phyloP scores from a whole-genome alignment of 2,888 invertebrate genomes.

The Thereva nobilitata region DNA sequence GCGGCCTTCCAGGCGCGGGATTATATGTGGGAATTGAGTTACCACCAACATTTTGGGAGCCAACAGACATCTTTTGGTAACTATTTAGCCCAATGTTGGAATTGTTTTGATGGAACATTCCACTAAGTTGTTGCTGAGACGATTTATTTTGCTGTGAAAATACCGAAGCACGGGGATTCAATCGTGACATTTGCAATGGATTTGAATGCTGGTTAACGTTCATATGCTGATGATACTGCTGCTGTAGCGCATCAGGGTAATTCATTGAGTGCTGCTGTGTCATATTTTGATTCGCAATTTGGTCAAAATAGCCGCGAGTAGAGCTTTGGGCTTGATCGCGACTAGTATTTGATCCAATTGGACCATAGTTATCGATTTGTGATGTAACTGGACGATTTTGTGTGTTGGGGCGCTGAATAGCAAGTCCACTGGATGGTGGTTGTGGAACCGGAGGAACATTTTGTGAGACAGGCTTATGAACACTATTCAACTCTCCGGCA shows the following conservation, averaged over 20 bases:
- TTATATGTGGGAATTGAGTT: conserved; percentile 39
- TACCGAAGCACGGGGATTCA: conserved; percentile 82
- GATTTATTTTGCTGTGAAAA: conserved; percentile 60
- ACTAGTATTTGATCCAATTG: conserved; percentile 50
- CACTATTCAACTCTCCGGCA: conserved; percentile 42
- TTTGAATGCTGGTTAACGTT: conserved; percentile 44
- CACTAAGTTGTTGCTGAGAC: conserved; percentile 44
- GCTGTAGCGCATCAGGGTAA: conserved; percentile 43
- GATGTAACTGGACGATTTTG: conserved; percentile 40
- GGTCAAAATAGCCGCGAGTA: conserved; percentile 39
- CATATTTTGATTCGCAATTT: conserved; percentile 46
- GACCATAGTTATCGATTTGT: conserved; percentile 50
- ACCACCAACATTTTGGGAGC: conserved; percentile 33
- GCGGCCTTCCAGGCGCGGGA: conserved; percentile 48
- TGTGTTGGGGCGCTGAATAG: conserved; percentile 53
- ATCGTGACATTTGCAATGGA: conserved; percentile 65
- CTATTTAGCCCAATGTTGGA: conserved; percentile 44
- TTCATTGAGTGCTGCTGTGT: conserved; percentile 43
- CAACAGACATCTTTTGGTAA: conserved; percentile 42
- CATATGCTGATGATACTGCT: conserved; percentile 44
- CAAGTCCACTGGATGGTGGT: conserved; percentile 49
- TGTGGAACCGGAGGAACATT: conserved; percentile 39
- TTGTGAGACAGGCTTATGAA: conserved; percentile 41
- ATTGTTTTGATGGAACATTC: conserved; percentile 48
- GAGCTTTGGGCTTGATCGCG: conserved; percentile 42